Evolutionary conservation across 1,140 invertebrate genomes (phyloP), one percentile per base, ranked within the genome.

Genomic region (Drosophila pectinifera): DNA sequence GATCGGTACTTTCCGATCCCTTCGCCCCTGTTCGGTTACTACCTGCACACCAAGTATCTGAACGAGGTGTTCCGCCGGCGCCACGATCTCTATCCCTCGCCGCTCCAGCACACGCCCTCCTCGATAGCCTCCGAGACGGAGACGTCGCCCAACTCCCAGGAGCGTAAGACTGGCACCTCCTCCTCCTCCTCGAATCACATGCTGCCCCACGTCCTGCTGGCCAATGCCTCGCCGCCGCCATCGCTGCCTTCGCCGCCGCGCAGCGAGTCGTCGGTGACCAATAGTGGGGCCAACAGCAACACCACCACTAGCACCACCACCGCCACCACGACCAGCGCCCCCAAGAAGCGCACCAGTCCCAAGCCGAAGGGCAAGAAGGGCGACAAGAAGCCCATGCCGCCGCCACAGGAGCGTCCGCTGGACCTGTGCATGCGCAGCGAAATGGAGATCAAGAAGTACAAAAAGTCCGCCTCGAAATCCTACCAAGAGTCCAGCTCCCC

Each of bases 331-430:
- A 1, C 16, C n/a, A 13, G 45, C 62, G 16, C 70, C 61, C 43
- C 53, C 56, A 20, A 73, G 24, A 58, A 61, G 6, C 76, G 84
- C 14, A 49, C 62, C 59, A 89, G 80, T 18, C 55, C 69, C 31
- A 85, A 83, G 64, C 67, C 73, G 13, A 26, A 14, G 55, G 67
- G 41, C 58, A 88, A 89, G 63, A 84, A 82, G 73, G 53, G 76
- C 11, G 67, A 64, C 5, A 76, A 82, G n/a, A 88, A 82, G 56
- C 77, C 86, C 1, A 93, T 92, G 62, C 89, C 92, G 43, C 93
- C 94, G 28, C 93, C 95, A 0, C 97, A 98, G 91, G 97, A 98
- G 56, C 96, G 94, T 13, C 97, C 97, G 0, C 92, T 98, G 22
- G 97, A 98, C 92, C 93, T 98, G 4, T 97, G 96, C 2, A 94